Evolutionary conservation across 2,888 invertebrate species (phyloP).

Genomic region (Crioceris asparagi): DNA sequence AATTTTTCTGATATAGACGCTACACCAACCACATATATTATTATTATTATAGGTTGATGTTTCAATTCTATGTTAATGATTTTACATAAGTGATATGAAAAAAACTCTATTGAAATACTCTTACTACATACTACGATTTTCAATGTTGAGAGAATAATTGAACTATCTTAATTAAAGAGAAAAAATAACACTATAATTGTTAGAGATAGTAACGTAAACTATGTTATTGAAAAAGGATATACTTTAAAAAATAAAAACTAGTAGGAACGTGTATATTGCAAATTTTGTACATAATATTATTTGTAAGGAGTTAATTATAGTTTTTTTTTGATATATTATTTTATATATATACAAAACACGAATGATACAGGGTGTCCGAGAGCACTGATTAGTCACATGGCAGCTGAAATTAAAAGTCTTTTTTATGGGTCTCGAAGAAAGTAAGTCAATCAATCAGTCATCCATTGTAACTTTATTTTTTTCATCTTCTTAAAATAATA

Average conservation of each 20-base stretch:
- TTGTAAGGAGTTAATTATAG: constrained; percentile 25
- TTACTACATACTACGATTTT: too few relatives aligned
- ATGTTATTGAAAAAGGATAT: constrained; percentile 17
- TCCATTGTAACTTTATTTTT: too few relatives aligned
- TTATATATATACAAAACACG: constrained; percentile 29
- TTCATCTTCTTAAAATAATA: too few relatives aligned
- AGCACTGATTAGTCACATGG: constrained; percentile 18
- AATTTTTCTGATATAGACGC: constrained; percentile 4
- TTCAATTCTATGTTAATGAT: too few relatives aligned
- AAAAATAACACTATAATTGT: constrained; percentile 20
- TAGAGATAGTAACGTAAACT: constrained; percentile 20
- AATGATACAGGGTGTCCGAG: constrained; percentile 29
- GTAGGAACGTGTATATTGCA: constrained; percentile 23
- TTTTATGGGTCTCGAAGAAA: too few relatives aligned
- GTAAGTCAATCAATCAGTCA: too few relatives aligned
- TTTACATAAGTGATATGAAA: constrained; percentile 4
- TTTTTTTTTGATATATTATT: constrained; percentile 30
- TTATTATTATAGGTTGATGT: too few relatives aligned
- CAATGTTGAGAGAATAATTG: constrained; percentile 17
- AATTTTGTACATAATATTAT: constrained; percentile 27
- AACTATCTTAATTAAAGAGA: too few relatives aligned
- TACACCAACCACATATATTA: neutral
- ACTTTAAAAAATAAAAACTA: constrained; percentile 20
- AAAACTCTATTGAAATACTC: constrained; percentile 17
- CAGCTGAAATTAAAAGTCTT: too few relatives aligned